Percentiles rank a stretch among this genome's conserved stretches.
Evolutionary conservation across 2,113 vertebrate genomes (phyloP).

Genomic region (Zapus hudsonius): DNA sequence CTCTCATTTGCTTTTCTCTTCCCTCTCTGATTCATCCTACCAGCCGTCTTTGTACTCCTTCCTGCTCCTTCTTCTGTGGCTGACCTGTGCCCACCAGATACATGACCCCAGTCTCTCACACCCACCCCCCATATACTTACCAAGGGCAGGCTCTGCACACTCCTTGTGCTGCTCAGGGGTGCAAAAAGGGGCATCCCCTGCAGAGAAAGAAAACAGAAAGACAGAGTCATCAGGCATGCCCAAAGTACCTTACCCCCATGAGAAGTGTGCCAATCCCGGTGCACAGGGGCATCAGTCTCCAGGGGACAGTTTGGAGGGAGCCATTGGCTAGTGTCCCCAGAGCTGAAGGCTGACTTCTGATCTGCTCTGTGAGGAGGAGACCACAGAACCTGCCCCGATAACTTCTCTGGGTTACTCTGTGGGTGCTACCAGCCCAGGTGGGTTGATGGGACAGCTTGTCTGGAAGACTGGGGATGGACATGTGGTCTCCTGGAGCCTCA

Average conservation of each 20-base stretch:
- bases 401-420: not conserved
- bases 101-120: not conserved
- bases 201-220: conserved; percentile 61
- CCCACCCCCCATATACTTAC: conserved; percentile 86
- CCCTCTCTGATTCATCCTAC: not conserved
- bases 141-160: conserved; percentile 96
- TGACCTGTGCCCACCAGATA: not conserved
- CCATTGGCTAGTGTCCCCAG: not conserved
- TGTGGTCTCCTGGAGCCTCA: not conserved
- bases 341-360: not conserved
- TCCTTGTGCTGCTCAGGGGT: conserved; percentile 99
- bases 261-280: not conserved
- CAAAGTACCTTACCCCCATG: not conserved
- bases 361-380: not conserved
- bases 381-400: not conserved
- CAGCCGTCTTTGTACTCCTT: not conserved
- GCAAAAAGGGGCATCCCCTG: conserved; percentile 97
- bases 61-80: accelerated
- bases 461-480: not conserved
- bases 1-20: not conserved
- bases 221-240: not conserved
- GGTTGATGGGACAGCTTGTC: not conserved
- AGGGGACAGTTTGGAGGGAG: not conserved
- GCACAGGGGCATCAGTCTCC: not conserved
- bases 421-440: not conserved